Base-by-base conservation (phyloP, 2,888 invertebrate species). In the Bursaphelenchus okinawaensis region DNA sequence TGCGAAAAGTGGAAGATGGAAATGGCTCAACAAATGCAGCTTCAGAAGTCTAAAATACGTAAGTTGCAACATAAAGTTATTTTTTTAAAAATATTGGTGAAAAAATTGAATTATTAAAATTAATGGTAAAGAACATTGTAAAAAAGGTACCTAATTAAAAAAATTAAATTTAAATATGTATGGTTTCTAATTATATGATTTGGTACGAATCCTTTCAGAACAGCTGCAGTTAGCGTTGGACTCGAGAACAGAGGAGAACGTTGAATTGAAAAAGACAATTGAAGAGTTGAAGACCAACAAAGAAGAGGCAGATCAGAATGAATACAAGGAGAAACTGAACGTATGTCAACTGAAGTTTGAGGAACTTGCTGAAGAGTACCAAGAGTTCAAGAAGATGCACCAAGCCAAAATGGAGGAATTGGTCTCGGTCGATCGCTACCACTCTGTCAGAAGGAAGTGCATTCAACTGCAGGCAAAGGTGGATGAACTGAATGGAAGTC, bases 1-100 rank as follows among this genome's bases (percentile, higher is more conserved):
- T 83, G 84, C 7, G 83, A 83, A 19, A 82, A 81, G 55, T 40
- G 40, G 40, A 40, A 40, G 40, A 16, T 40, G 6, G 40, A 40
- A 40, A 40, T 40, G 40, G 40, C 40, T 40, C 40, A n/a, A 16
- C 40, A 40, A 40, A 12, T 16, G 16, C 40, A 40, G 40, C 6
- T 40, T 16, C 12, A 40, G 16, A 40, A 6, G 40, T 12, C 12
- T 40, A 40, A 55, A 16, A 55, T 55, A 7, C 6, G 31, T 19
- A 27, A 20, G 55, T 55, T 55, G 19, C 7, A 20, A 4, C 7
- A 20, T 28, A 1, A 27, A 26, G 19, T 16, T 54, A 55, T 55
- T n/a, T n/a, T n/a, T n/a, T n/a, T n/a, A n/a, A n/a, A n/a, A n/a
- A n/a, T n/a, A n/a, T n/a, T n/a, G n/a, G n/a, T n/a, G n/a, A n/a